Evolutionary conservation across 2,888 invertebrate species (phyloP), one percentile per base, ranked within the genome.

Genomic region (Fragum sueziense): DNA sequence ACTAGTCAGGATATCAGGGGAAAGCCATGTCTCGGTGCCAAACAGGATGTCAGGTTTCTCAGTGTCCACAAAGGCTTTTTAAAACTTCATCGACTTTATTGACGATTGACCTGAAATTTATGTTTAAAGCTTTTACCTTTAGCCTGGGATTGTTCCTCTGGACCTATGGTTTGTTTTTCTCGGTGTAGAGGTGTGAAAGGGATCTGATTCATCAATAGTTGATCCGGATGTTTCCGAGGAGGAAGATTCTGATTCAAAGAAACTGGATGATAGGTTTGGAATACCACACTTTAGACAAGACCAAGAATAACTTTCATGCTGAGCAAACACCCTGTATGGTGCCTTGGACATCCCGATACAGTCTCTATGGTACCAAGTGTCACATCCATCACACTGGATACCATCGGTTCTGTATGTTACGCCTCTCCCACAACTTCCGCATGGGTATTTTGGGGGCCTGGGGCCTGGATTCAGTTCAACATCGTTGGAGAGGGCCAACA

Each of bases 401-500:
- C 41, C 59, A 57, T 71, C 54, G 27, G 34, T 34, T 9, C 47
- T 41, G 14, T 37, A 31, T 59, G 22, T 37, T 1, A 71, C 71
- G 11, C 59, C 71, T 4, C 20, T 33, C 29, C 62, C 47, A 41
- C 72, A 72, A 37, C 62, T 47, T 33, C 72, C 72, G 51, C 72
- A 72, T 33, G 72, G 72, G 27, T 47, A 71, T 37, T 71, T 71
- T 2, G 59, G 71, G 37, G 71, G 6, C 27, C 71, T 71, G 14
- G 71, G 71, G 2, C 71, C 71, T 7, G 72, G 72, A 22, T 72
- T 34, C 20, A 52, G 17, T 31, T 72, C 59, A 1, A 72, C 51
- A 22, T 72, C 72, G 20, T 62, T 61, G 20, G 72, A 72, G n/a
- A 72, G 31, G 9, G 72, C 62, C 2, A 92, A 93, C 89, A 84